Evolutionary conservation across 2,113 vertebrate species (phyloP).

Genomic region (Strix uralensis): DNA sequence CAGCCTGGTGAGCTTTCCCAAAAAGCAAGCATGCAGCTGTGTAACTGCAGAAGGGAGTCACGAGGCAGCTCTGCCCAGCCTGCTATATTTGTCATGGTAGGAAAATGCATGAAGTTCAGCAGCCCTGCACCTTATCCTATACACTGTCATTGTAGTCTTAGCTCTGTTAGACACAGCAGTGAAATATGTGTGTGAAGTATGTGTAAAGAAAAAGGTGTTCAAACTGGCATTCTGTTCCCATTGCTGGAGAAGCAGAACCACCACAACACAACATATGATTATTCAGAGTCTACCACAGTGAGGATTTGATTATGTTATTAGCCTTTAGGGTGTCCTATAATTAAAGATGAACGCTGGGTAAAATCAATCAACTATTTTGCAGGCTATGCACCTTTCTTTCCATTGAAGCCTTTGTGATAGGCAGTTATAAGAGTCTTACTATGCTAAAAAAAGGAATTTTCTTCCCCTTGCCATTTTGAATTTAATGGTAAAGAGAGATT

Average conservation of each 20-base stretch:
- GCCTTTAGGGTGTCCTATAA: not conserved
- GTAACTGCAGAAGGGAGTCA: not conserved
- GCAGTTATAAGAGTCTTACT: not conserved
- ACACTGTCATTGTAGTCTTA: not conserved
- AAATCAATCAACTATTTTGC: not conserved
- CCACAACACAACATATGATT: not conserved
- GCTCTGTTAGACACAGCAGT: rapidly evolving
- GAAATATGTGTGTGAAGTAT: rapidly evolving
- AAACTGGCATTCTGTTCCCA: not conserved
- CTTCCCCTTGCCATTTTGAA: not conserved
- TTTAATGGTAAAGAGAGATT: not conserved
- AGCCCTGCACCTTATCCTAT: not conserved
- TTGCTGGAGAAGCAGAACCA: not conserved
- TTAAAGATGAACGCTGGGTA: not conserved
- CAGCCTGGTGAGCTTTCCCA: not conserved
- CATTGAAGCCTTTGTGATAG: not conserved
- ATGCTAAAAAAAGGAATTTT: not conserved
- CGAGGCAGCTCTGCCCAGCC: not conserved
- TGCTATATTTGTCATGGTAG: not conserved
- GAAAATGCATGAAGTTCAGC: not conserved
- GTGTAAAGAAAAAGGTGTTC: not conserved
- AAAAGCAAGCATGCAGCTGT: not conserved
- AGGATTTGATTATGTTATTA: not conserved
- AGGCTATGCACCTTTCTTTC: not conserved
- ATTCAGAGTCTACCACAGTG: not conserved